A percentile compares a stretch with the other conserved stretches of the same genome.
Conservation (phyloP, 2,797 vertebrate species). For the Aldrovandia affinis region DNA sequence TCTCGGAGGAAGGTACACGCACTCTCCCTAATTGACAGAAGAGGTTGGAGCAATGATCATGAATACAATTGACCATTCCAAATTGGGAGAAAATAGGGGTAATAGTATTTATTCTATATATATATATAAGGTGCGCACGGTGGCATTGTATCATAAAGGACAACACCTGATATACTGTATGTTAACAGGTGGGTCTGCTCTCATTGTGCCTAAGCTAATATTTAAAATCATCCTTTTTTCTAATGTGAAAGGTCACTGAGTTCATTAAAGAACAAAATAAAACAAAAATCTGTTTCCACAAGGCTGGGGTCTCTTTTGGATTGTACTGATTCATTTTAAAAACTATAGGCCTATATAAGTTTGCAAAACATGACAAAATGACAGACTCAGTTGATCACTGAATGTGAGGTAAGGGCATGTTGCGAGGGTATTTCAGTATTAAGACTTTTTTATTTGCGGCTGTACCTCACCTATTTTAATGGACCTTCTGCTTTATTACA, state of each 20-base stretch:
- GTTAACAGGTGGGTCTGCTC: too few species aligned
- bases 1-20: too few species aligned
- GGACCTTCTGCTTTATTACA: not conserved
- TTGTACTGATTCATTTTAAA: not conserved
- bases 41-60: too few species aligned
- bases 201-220: too few species aligned
- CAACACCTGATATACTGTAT: too few species aligned
- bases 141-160: too few species aligned
- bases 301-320: not conserved
- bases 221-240: not conserved
- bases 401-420: conserved; percentile 15
- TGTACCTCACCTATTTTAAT: not conserved
- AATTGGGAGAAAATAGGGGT: too few species aligned
- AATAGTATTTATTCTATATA: too few species aligned
- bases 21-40: too few species aligned
- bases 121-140: too few species aligned
- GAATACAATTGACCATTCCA: too few species aligned
- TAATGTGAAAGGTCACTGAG: not conserved
- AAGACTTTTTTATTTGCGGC: not conserved
- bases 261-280: not conserved
- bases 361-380: not conserved
- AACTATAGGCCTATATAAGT: not conserved
- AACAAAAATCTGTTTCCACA: not conserved
- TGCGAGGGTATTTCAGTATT: not conserved
- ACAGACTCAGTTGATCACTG: not conserved